A percentile compares a stretch with the other conserved stretches of the same genome.
phyloP scores from a whole-genome alignment of 2,113 vertebrate species.

The Dascyllus trimaculatus region DNA sequence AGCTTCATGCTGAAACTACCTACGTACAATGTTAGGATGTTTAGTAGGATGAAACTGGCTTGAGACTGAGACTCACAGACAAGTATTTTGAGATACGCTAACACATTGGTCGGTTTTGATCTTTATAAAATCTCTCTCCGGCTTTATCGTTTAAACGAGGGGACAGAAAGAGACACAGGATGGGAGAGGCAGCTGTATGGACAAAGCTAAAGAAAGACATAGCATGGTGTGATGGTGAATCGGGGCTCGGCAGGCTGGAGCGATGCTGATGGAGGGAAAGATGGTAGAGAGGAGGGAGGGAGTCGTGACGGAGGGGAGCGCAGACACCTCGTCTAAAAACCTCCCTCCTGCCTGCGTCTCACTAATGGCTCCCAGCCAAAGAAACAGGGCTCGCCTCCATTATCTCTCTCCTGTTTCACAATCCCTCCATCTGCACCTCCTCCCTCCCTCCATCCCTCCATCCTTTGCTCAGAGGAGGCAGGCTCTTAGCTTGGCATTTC shows the following conservation, averaged over 20 bases:
- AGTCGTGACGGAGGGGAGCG: conserved; percentile 58
- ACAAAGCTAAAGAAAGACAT: conserved; percentile 6
- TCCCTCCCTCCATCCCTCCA: conserved; percentile 22
- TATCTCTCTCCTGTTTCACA: conserved; percentile 59
- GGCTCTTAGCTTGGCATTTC: conserved; percentile 54
- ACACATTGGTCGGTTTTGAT: background rate
- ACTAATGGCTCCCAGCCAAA: conserved; percentile 69
- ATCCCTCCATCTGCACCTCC: conserved; percentile 64
- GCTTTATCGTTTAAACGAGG: background rate
- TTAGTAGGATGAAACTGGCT: background rate
- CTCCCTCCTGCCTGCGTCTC: conserved; percentile 58
- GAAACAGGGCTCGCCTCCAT: conserved; percentile 74
- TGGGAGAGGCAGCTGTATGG: background rate
- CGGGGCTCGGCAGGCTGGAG: conserved; percentile 22
- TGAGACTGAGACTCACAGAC: background rate
- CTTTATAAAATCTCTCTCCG: background rate
- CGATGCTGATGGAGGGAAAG: conserved; percentile 39
- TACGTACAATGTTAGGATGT: too few relatives aligned
- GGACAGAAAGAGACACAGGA: background rate
- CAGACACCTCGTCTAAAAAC: conserved; percentile 65
- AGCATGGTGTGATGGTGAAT: conserved; percentile 1
- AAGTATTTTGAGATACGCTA: background rate
- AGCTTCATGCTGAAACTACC: background rate
- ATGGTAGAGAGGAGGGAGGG: conserved; percentile 40
- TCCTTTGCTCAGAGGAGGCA: conserved; percentile 37